These are phyloP conservation scores for Leptestheria dahalacensis DNA, from an alignment of 1,140 invertebrate genomes.

Conservation along the genomic window DNA sequence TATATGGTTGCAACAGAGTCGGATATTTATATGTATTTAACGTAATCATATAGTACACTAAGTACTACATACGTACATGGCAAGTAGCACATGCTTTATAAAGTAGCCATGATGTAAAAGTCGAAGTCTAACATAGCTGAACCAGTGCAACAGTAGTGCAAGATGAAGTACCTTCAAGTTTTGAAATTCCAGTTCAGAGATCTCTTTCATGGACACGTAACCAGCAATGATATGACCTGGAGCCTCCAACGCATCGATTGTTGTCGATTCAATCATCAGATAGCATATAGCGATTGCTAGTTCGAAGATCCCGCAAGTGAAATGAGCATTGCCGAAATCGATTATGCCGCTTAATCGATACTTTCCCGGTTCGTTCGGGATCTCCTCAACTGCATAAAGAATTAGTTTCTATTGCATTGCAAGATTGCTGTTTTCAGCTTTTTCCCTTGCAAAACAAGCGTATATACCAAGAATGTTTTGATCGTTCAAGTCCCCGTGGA, in stretches of 20 bases:
- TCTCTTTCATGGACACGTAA: slow-evolving; percentile 40
- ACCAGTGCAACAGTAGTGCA: no score
- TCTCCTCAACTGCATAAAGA: slow-evolving; percentile 22
- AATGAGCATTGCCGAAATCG: slow-evolving; percentile 68
- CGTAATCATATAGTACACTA: no score
- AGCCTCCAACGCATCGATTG: slow-evolving; percentile 34
- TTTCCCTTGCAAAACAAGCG: slow-evolving; percentile 30
- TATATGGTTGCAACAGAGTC: no score
- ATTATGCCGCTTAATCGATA: slow-evolving; percentile 41
- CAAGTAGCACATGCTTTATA: no score
- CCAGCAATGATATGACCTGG: slow-evolving; percentile 60
- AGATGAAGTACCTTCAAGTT: slow-evolving; percentile 51
- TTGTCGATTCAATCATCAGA: slow-evolving; percentile 48
- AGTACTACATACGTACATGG: no score
- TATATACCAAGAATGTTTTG: slow-evolving; percentile 60
- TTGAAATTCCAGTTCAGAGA: slow-evolving; percentile 43
- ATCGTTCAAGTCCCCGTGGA: slow-evolving; percentile 83
- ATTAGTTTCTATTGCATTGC: slow-evolving; percentile 21
- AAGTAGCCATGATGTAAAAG: no score
- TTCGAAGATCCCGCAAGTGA: slow-evolving; percentile 60
- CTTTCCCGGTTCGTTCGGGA: slow-evolving; percentile 15
- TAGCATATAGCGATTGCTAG: slow-evolving; percentile 66
- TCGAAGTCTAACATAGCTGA: no score
- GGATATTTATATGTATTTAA: no score
- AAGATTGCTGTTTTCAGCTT: no score